Evolutionary conservation across 2,113 vertebrate genomes (phyloP).

Genomic region (Daphoenositta chrysoptera): DNA sequence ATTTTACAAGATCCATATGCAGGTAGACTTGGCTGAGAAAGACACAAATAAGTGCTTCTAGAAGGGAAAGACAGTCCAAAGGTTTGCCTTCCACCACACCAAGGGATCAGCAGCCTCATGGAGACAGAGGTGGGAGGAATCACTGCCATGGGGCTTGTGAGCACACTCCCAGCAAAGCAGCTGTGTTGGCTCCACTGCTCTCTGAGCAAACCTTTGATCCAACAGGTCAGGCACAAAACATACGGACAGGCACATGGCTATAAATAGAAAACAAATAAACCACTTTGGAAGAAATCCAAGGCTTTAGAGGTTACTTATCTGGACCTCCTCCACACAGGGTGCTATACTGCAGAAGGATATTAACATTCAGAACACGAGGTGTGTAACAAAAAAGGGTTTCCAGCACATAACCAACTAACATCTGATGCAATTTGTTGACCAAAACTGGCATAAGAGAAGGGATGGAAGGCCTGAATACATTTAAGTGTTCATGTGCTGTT

Average conservation of each 20-base stretch:
- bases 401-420: not conserved
- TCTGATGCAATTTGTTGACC: not conserved
- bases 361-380: not conserved
- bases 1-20: not conserved
- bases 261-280: slow-evolving; percentile 7
- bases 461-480: not conserved
- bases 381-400: not conserved
- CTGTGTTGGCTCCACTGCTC: not conserved
- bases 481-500: not conserved
- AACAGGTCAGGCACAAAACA: not conserved
- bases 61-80: not conserved
- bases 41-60: not conserved
- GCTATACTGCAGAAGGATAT: not conserved
- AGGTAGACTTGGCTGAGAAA: not conserved
- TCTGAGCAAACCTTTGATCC: not conserved
- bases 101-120: accelerated
- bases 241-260: not conserved
- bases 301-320: not conserved
- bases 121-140: not conserved
- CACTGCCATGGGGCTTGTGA: accelerated
- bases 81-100: not conserved
- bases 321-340: not conserved
- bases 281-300: not conserved
- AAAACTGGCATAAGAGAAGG: not conserved
- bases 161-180: accelerated